phyloP scores from a whole-genome alignment of 2,113 vertebrate species.

The Podilymbus podiceps region DNA sequence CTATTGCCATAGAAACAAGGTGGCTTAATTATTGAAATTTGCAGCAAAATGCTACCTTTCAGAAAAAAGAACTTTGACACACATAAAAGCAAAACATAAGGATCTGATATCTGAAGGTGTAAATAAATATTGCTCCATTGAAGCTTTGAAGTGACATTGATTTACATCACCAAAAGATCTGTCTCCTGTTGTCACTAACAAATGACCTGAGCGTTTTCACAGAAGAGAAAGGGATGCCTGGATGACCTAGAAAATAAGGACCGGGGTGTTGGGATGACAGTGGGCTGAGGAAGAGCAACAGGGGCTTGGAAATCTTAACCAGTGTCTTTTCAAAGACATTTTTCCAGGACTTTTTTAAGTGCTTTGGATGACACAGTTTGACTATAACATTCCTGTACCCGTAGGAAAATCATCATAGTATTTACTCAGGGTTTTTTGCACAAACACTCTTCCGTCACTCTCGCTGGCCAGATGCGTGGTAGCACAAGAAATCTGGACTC shows the following conservation, averaged over 20 bases:
- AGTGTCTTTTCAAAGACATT: neutral
- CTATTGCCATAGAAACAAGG: neutral
- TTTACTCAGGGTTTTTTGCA: neutral
- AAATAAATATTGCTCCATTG: slow-evolving; percentile 11
- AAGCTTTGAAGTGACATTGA: slow-evolving; percentile 64
- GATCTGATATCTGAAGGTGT: slow-evolving; percentile 43
- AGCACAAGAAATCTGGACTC: neutral
- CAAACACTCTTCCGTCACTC: neutral
- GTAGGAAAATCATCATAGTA: neutral
- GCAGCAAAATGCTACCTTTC: slow-evolving; percentile 16
- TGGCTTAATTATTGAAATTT: slow-evolving; percentile 37
- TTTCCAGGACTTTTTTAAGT: neutral
- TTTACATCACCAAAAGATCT: slow-evolving; percentile 56
- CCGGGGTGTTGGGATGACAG: neutral
- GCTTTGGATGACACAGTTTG: neutral
- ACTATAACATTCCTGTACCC: neutral
- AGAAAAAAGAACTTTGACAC: neutral
- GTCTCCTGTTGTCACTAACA: slow-evolving; percentile 16
- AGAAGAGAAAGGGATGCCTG: neutral
- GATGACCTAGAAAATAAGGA: slow-evolving; percentile 33
- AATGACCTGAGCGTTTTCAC: slow-evolving; percentile 43
- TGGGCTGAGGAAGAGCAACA: neutral
- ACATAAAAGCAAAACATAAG: neutral
- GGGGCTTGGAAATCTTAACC: neutral
- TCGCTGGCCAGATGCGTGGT: rapidly evolving